These are phyloP conservation scores for Strix occidentalis DNA, from an alignment of 2,797 vertebrate genomes.

Conservation along the genomic window DNA sequence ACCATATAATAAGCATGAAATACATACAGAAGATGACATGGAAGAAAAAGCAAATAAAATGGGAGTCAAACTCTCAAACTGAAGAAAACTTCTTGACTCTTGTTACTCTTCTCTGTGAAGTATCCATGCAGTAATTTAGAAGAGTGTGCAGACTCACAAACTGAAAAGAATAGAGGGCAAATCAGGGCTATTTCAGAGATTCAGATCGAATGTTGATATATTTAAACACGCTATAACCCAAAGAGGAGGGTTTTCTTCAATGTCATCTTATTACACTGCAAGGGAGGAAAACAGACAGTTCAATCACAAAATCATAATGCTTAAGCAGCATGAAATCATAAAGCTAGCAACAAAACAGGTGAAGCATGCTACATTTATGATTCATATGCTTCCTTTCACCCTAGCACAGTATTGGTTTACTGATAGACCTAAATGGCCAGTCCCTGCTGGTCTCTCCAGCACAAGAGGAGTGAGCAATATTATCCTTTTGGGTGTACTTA, in stretches of 20 bases:
- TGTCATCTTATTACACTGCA: conserved; percentile 66
- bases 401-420: conserved; percentile 45
- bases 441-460: conserved; percentile 41
- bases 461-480: conserved; percentile 50
- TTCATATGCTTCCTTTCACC: conserved; percentile 68
- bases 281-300: conserved; percentile 65
- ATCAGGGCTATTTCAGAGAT: neutral
- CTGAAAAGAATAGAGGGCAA: conserved; percentile 16
- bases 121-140: neutral
- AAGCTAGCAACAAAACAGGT: conserved; percentile 71
- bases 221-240: conserved; percentile 5
- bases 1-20: neutral
- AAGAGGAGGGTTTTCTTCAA: conserved; percentile 46
- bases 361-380: conserved; percentile 73
- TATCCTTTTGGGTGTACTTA: conserved; percentile 69
- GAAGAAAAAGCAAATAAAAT: conserved; percentile 17
- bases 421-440: conserved; percentile 59
- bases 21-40: neutral
- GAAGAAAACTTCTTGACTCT: conserved; percentile 17
- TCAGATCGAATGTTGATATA: conserved; percentile 39
- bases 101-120: neutral
- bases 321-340: conserved; percentile 73
- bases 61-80: conserved; percentile 7
- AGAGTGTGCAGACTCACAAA: neutral
- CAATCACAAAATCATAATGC: conserved; percentile 74